Conservation (phyloP, 2,888 invertebrate species). For the Tipula lateralis region DNA sequence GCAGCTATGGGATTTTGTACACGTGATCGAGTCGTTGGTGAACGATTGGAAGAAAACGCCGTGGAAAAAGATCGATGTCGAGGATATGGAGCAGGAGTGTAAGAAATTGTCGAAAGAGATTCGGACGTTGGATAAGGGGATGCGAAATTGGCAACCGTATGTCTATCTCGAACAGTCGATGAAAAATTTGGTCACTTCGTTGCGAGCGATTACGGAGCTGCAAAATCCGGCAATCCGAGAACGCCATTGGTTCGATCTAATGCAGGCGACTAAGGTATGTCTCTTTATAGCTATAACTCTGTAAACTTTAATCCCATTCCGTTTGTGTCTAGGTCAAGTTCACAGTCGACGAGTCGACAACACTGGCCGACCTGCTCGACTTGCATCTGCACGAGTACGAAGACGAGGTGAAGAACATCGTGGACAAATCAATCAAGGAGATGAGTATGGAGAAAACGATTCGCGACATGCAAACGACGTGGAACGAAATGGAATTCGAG, state of each 20-base stretch:
- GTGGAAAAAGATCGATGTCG: constrained; percentile 92
- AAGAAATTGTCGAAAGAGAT: constrained; percentile 86
- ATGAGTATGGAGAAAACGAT: constrained; percentile 93
- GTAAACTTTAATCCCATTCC: background rate
- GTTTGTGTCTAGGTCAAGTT: constrained; percentile 35
- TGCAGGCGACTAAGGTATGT: constrained; percentile 81
- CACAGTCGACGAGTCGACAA: constrained; percentile 57
- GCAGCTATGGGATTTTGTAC: constrained; percentile 85
- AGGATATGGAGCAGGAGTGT: constrained; percentile 90
- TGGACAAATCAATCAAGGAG: constrained; percentile 94
- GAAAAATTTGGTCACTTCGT: constrained; percentile 88
- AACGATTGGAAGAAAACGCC: constrained; percentile 90
- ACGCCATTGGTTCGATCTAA: constrained; percentile 89
- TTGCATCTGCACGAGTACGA: constrained; percentile 88
- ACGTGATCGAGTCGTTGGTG: constrained; percentile 73
- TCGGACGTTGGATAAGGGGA: constrained; percentile 72
- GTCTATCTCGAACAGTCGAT: constrained; percentile 70
- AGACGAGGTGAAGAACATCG: constrained; percentile 91
- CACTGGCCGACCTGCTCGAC: constrained; percentile 78
- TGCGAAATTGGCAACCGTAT: constrained; percentile 75
- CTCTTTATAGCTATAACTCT: background rate
- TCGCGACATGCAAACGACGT: constrained; percentile 75
- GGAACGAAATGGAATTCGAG: constrained; percentile 78
- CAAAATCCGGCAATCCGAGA: constrained; percentile 93
- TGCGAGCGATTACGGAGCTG: constrained; percentile 86